Percentiles rank a stretch among this genome's conserved stretches.
phyloP scores from a whole-genome alignment of 2,113 vertebrate species.

The Strix aluco region DNA sequence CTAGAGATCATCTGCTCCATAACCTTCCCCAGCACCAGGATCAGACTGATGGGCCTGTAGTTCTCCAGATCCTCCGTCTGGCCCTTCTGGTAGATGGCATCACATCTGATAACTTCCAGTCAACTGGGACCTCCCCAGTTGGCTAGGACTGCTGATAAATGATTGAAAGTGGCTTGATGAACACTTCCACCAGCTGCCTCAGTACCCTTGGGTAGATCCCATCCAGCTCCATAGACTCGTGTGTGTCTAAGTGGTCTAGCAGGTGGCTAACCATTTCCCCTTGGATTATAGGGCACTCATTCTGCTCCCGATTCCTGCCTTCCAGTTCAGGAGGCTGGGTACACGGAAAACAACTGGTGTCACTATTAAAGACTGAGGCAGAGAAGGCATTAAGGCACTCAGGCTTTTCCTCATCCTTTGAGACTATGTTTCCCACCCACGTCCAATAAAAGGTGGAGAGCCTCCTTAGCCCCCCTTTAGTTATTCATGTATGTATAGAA shows the following conservation, averaged over 20 bases:
- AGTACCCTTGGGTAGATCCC: background rate
- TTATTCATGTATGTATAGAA: background rate
- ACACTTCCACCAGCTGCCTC: background rate
- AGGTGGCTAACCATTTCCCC: background rate
- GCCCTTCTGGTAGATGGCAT: background rate
- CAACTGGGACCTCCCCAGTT: background rate
- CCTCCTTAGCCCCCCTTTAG: background rate
- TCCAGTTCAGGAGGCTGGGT: background rate
- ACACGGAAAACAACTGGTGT: background rate
- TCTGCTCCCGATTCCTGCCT: background rate
- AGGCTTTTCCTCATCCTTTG: background rate
- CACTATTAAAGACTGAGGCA: background rate
- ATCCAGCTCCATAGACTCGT: background rate
- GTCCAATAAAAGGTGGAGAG: background rate
- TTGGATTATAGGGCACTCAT: background rate
- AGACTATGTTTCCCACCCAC: background rate
- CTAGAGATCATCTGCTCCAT: background rate
- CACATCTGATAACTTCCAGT: background rate
- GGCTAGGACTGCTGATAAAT: background rate
- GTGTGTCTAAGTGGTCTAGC: fast-evolving
- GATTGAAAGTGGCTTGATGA: background rate
- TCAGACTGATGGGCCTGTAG: background rate
- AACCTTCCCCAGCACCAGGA: background rate
- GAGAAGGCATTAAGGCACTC: background rate
- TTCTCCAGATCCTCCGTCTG: fast-evolving